These are phyloP conservation scores for Agrochola litura DNA, from an alignment of 2,888 invertebrate genomes.

Conservation along the genomic window DNA sequence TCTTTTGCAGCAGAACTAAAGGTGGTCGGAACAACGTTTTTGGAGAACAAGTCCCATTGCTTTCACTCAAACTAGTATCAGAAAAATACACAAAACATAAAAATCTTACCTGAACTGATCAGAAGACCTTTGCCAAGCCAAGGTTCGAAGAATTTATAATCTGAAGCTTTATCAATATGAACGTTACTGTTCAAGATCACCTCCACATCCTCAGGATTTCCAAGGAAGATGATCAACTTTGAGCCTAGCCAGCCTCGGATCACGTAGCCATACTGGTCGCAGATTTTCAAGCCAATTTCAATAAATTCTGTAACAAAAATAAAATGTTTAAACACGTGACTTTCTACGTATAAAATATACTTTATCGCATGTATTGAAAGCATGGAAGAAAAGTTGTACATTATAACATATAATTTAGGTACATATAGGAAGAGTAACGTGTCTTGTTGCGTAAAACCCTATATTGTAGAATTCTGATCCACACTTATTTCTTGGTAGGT, in stretches of 20 bases:
- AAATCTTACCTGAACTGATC: constrained; percentile 92
- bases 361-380: neutral
- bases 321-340: neutral
- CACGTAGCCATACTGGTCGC: constrained; percentile 89
- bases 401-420: neutral
- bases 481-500: neutral
- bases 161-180: constrained; percentile 93
- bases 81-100: neutral
- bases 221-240: constrained; percentile 92
- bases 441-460: neutral
- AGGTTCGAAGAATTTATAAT: constrained; percentile 94
- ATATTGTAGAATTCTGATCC: neutral
- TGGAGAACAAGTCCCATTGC: neutral
- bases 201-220: constrained; percentile 93
- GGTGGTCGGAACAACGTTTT: neutral
- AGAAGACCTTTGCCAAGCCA: constrained; percentile 95
- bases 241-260: constrained; percentile 93
- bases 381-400: neutral
- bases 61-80: neutral
- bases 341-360: neutral
- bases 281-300: constrained; percentile 83
- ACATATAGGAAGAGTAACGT: neutral
- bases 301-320: constrained; percentile 89
- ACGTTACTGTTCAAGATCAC: constrained; percentile 93
- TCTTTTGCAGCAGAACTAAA: neutral